Base-by-base conservation (phyloP, 2,797 vertebrate species). In the Spinus pinus region DNA sequence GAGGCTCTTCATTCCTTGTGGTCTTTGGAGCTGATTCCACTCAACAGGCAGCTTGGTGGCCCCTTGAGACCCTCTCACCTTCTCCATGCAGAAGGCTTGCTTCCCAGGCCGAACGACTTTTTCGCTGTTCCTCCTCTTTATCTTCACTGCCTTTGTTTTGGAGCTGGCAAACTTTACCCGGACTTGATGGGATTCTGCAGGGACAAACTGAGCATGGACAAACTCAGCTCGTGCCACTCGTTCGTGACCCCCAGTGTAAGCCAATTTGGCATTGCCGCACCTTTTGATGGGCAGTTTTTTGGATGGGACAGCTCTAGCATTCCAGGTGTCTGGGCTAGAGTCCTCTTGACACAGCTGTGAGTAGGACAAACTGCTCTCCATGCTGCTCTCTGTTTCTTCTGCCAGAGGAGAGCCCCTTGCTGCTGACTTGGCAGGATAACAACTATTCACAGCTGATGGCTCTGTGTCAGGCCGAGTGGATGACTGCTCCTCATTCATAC, bases 101-200 rank as follows among this genome's bases (percentile, higher is more conserved):
- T 97, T 98, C 17, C 82, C 72, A 2, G 91, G 65, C 57, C 98
- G 94, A 1, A 92, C 96, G 9, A 25, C 81, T 57, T 98, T 98
- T 84, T 99, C 98, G 0, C 96, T 97, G 86, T 95, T 97, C 94
- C 97, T 98, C 78, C 97, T 98, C 92, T 97, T 98, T 74, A 98
- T 88, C 94, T 98, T 99, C 73, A 98, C 73, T 2, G 98, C 96
- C 96, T 98, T 99, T 47, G 97, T 98, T 97, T 98, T 98, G 85
- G 98, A 98, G 93, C 97, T 98, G n/a, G 98, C 98, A 85, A 98
- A 98, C 78, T 95, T 98, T 60, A 98, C 97, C 49, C 98, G 98
- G 47, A 98, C 93, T 46, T 95, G 98, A 92, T 98, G 98, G 56
- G 98, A 97, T 61, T 98, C 98, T 7, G 98, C 97, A 7, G 98